Evolutionary conservation across 2,797 vertebrate species (phyloP), one percentile per base, ranked within the genome.

Genomic region (Crypturellus tataupa): DNA sequence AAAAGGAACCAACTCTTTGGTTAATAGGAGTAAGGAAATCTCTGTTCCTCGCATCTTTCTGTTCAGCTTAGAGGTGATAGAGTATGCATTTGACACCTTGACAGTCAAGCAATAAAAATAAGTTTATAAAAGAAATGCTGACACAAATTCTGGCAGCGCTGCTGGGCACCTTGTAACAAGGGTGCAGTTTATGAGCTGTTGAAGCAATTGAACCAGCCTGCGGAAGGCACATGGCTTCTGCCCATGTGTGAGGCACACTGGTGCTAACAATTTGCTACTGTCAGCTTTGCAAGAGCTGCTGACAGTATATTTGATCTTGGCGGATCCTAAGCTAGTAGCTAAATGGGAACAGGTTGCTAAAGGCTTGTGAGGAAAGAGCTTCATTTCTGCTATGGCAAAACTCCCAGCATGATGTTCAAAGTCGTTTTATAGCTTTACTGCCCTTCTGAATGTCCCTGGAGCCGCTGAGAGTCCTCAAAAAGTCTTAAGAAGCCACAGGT

Each of bases 11-110:
- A 84, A 47, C 60, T 79, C 33, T 59, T 80, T 31, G 35, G 68
- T 84, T 88, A 80, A 51, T 20, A 84, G 70, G n/a, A 90, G 51
- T n/a, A 90, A 47, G 20, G 72, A 94, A 80, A 82, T 47, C 24
- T 27, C 67, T 53, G n/a, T 86, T 95, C 53, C 25, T 89, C 68
- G 53, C 39, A 35, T 80, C 46, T 77, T 86, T 80, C 56, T 81
- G 21, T 81, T 95, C 67, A 75, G 40, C 46, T 86, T 53, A 56
- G 71, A 93, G 47, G 75, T 0, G 1, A 89, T 19, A 73, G n/a
- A 71, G 49, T 33, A 42, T 1, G 19, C 37, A 44, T 47, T 91
- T 89, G 80, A 59, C 64, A 82, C 78, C 64, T 77, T 59, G 83
- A 80, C 83, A 94, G 51, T 73, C n/a, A 92, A 78, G 69, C 1